Evolutionary conservation across 1,140 invertebrate genomes (phyloP), one percentile per base, ranked within the genome.

Genomic region (Periplaneta americana): DNA sequence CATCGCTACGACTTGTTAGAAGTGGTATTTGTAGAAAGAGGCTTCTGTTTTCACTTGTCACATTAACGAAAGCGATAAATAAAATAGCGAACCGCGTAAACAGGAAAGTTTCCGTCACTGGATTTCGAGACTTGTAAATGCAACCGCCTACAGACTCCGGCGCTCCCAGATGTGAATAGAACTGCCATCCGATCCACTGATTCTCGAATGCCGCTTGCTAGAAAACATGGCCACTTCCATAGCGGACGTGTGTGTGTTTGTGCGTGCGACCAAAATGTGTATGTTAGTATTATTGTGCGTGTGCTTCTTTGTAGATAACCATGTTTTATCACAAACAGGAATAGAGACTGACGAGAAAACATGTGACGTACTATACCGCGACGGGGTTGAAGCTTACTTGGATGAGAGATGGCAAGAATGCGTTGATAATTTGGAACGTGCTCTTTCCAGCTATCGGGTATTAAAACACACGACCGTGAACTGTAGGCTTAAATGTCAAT

Each of bases 321-420:
- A n/a, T 66, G 48, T 66, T 66, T 66, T n/a, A n/a, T n/a, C 22
- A 8, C 22, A 66, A 66, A 66, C n/a, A 8, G 48, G 6, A 66
- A n/a, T n/a, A n/a, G 5, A 22, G 28, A n/a, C 8, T n/a, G 11
- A 3, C 0, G 48, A 66, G 22, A 66, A 28, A 28, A 3, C 48
- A 1, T 66, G 48, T 66, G 48, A 66, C 48, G 82, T 84, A 34
- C 83, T 89, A 33, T 91, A 90, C 86, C 85, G 89, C 83, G 83
- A 90, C 84, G 93, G 93, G 57, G 88, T 92, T 18, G 87, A 92
- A 82, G 92, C 93, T 34, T 95, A 95, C 87, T 87, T 91, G 66
- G 90, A 92, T 31, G 91, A 95, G 84, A 89, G 92, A 84, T 96
- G 92, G 91, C 87, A 90, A 34, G 90, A 91, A 74, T 96, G 94